Base-by-base conservation (phyloP, 1,140 invertebrate genomes). In the Drosophila navojoa region DNA sequence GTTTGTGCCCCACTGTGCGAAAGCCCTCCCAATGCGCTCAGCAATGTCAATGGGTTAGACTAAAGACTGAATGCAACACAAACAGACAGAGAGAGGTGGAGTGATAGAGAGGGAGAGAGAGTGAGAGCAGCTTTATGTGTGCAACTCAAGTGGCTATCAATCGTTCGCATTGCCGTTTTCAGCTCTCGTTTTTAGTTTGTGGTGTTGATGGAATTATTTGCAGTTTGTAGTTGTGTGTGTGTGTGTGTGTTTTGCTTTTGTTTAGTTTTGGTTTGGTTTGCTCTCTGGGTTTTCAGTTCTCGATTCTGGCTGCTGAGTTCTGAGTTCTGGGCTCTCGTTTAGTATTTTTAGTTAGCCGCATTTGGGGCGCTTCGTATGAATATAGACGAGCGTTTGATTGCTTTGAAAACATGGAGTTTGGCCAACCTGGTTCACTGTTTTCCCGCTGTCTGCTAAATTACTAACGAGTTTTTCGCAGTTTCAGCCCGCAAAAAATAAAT, bases 161-260 rank as follows among this genome's bases (percentile, higher is more conserved):
- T 89, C 84, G 85, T 84, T 89, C 74, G 77, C 71, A 72, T 82
- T 82, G 72, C 79, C 57, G 81, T 59, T 78, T 81, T 71, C 49
- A 44, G 35, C 60, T 52, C 40, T 66, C 22, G 52, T 53, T 63
- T 76, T 75, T 66, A 45, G 68, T 72, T 72, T 59, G 70, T 55
- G 50, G 69, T 62, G 84, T 84, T 90, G 84, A 89, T 90, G 61
- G 84, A 89, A 89, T 89, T 89, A 89, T 89, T 87, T 89, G 84
- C 85, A 89, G 84, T 80, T 89, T 50, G 55, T 70, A 72, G 52
- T 67, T 27, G 7, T 32, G 29, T 32, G 5, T 35, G 10, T 47
- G 15, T 42, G 47, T 44, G 32, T 42, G 1, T 35, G 40, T 60
- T 13, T 32, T 44, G 53, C 27, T 35, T 49, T 55, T 29, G 40